Evolutionary conservation across 2,113 vertebrate species (phyloP).

Genomic region (Archocentrus centrarchus): DNA sequence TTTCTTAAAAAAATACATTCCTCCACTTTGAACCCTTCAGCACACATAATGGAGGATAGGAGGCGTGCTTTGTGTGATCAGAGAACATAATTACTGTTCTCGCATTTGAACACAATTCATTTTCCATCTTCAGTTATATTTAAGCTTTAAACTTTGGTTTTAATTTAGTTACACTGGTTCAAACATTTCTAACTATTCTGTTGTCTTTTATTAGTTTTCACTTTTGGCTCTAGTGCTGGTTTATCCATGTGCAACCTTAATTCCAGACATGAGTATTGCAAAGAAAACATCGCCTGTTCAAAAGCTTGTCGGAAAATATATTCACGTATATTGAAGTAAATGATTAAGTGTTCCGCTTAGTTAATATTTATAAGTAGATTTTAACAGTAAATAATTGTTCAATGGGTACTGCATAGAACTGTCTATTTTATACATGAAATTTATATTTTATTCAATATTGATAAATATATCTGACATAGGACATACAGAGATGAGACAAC

Average conservation of each 20-base stretch:
- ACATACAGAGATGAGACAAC: too few relatives aligned
- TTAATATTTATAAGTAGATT: too few relatives aligned
- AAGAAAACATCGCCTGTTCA: too few relatives aligned
- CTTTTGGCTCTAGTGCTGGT: not conserved
- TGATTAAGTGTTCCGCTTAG: too few relatives aligned
- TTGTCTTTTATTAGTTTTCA: not conserved
- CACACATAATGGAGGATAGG: slow-evolving; percentile 26
- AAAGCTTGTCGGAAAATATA: too few relatives aligned
- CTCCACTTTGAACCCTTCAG: slow-evolving; percentile 10
- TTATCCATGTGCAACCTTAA: not conserved
- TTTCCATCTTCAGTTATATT: not conserved
- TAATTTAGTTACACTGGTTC: not conserved
- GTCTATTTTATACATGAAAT: too few relatives aligned
- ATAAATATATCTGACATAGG: too few relatives aligned
- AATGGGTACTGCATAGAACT: too few relatives aligned
- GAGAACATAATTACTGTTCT: not conserved
- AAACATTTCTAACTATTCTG: not conserved
- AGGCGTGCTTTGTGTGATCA: slow-evolving; percentile 48
- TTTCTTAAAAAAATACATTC: not conserved
- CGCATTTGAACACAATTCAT: slow-evolving; percentile 34
- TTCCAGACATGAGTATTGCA: too few relatives aligned
- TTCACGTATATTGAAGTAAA: too few relatives aligned
- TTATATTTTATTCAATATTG: too few relatives aligned
- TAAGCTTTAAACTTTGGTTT: not conserved
- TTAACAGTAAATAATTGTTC: too few relatives aligned